Base-by-base conservation (phyloP, 2,888 invertebrate genomes). In the Malachius bipustulatus region DNA sequence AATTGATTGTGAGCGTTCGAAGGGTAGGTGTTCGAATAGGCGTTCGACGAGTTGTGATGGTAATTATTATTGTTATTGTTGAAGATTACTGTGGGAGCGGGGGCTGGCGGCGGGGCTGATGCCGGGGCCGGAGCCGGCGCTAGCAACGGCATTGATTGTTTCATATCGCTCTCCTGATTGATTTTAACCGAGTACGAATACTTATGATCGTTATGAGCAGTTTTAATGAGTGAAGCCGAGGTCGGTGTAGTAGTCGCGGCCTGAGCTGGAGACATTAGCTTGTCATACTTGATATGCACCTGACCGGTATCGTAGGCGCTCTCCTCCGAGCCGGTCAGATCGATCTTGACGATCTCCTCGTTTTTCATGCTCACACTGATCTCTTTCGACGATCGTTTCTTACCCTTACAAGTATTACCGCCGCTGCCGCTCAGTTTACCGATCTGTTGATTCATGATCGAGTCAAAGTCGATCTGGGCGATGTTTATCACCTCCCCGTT, bases 401-500 rank as follows among this genome's bases (percentile, higher is more conserved):
- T 39, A 10, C 32, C 30, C 24, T 24, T 4, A 26, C 29, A 29
- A 31, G 31, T 19, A n/a, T n/a, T n/a, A n/a, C n/a, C 36, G 19
- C 14, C 35, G 29, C 4, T 34, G 26, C 14, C 41, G 37, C 6
- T 37, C 39, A 33, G 14, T 39, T 41, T 41, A 9, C 42, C 41
- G 3, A 40, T 26, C 4, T 39, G 35, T 36, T 46, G 54, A 16
- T 46, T 47, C 16, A 56, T 39, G 8, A 57, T 43, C 4, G 53
- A 43, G 40, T 55, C 56, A 15, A 58, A 47, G 38, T 56, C 55
- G 8, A 55, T 43, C 12, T 56, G 55, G 3, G 55, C 47, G 26
- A 59, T 55, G 35, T 59, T 57, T 11, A 59, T 50, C 26, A 60
- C 56, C 43, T 60, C 60, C 2, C 59, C 58, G 37, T 56, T 58